Evolutionary conservation across 1,140 invertebrate species (phyloP), one percentile per base, ranked within the genome.

Genomic region (Tachypleus tridentatus): DNA sequence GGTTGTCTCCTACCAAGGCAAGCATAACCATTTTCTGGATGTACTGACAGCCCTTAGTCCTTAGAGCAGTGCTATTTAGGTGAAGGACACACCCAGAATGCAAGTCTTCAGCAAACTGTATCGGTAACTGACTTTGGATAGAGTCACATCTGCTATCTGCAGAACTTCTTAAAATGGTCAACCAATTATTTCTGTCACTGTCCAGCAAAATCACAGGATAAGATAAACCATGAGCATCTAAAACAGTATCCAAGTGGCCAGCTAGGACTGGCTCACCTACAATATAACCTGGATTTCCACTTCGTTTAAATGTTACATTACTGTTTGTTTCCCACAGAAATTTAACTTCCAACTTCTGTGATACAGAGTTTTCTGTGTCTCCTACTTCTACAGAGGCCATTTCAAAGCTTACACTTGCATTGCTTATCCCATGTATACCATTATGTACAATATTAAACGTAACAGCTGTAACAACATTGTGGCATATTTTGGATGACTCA

Each of bases 251-350:
- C 48, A 71, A 59, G 3, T 63, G 70, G 11, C 80, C 83, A 62
- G 80, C 76, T 62, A 86, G 75, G 50, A 88, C 78, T 3, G 85
- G 85, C 70, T 82, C 82, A 5, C 82, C 82, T 6, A 77, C 61
- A 7, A 81, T 70, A 71, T 88, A 88, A 4, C 86, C 86, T 10
- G 85, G 84, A 75, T 85, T 85, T 60, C 86, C 86, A 75, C 86
- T 87, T 57, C 81, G 60, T 29, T 59, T 60, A 48, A 8, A 4
- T 11, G 9, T 53, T 9, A 6, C 8, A 10, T 64, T 49, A 9
- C 54, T 60, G 4, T 11, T 10, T 49, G 60, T 61, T n/a, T 57
- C 47, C 65, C 65, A 67, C 49, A 60, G 49, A 58, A 64, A 67
- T 5, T 7, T 47, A 47, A 64, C 54, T 7, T 5, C 53, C 29